Evolutionary conservation across 1,140 invertebrate species (phyloP).

Genomic region (Drosophila burlai): DNA sequence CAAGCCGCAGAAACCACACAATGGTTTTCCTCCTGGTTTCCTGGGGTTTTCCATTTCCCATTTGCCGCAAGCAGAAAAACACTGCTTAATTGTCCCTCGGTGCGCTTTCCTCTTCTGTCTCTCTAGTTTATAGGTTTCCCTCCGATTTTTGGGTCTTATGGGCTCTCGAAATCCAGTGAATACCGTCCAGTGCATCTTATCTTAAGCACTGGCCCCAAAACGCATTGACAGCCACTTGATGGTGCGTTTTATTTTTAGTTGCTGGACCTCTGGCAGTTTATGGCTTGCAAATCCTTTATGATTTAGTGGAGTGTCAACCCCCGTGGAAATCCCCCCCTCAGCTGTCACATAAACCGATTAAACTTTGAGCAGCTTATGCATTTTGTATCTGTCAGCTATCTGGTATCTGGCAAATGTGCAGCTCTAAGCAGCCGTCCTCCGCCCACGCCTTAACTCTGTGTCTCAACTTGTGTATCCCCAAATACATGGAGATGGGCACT

Average conservation of each 20-base stretch:
- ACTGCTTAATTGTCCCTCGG: conserved; percentile 47
- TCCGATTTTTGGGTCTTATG: conserved; percentile 24
- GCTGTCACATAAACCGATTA: conserved; percentile 80
- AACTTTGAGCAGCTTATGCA: conserved; percentile 80
- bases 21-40: conserved; percentile 12
- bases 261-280: conserved; percentile 52
- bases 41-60: background rate
- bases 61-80: conserved; percentile 5
- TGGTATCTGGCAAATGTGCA: conserved; percentile 73
- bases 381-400: conserved; percentile 67
- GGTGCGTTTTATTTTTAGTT: conserved; percentile 45
- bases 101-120: conserved; percentile 33
- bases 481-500: conserved; percentile 1
- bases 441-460: background rate
- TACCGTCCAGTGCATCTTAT: conserved; percentile 51
- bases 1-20: conserved; percentile 47
- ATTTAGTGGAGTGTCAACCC: conserved; percentile 65
- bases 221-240: conserved; percentile 78
- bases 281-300: conserved; percentile 67
- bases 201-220: conserved; percentile 58
- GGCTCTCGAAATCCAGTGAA: background rate
- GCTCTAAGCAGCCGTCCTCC: conserved; percentile 53
- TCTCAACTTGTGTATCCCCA: background rate
- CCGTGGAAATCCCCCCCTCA: conserved; percentile 10
- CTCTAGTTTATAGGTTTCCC: background rate